Base-by-base conservation (phyloP, 2,797 vertebrate species). In the Falco rusticolus region DNA sequence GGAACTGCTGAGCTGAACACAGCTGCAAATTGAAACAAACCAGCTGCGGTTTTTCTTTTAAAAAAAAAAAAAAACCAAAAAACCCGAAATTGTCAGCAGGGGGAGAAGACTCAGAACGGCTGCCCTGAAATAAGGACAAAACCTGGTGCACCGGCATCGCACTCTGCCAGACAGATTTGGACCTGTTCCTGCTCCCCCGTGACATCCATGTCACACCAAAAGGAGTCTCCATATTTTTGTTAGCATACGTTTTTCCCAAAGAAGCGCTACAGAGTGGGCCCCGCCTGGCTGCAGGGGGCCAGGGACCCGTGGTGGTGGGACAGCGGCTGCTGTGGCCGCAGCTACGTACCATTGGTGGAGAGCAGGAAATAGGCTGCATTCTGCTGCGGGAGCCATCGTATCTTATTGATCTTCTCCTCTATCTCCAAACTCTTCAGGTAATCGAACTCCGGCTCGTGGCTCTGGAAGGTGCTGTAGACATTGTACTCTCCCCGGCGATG, bases 381-480 rank as follows among this genome's bases (percentile, higher is more conserved):
- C 97, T 99, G 99, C 97, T 99, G 99, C 4, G 99, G 99, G 88
- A 99, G 98, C 99, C 99, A 99, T 99, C 99, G 98, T 63, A 99
- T 99, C 98, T 99, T 99, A 93, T 99, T 99, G 98, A 99, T 99
- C 98, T 99, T 99, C 98, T 99, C 99, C 98, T 99, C 99, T 6
- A 99, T 99, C 97, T 99, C 99, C 98, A 99, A 97, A 94, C 99
- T 99, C 98, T 99, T 99, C 98, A 99, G 98, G 98, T 99, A 99
- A 98, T 99, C 99, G 97, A 99, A 99, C 98, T 99, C 99, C 0
- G 99, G 99, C 97, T 99, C 99, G 86, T 99, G 99, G 98, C 99
- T 99, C 98, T 99, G 99, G 98, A 99, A 99, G 98, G 99, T 99
- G 98, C 99, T 99, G 99, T 99, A 99, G 98, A 99, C 99, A 98